These are phyloP conservation scores for Hemitrygon akajei DNA, from an alignment of 2,797 vertebrate species.

Conservation along the genomic window DNA sequence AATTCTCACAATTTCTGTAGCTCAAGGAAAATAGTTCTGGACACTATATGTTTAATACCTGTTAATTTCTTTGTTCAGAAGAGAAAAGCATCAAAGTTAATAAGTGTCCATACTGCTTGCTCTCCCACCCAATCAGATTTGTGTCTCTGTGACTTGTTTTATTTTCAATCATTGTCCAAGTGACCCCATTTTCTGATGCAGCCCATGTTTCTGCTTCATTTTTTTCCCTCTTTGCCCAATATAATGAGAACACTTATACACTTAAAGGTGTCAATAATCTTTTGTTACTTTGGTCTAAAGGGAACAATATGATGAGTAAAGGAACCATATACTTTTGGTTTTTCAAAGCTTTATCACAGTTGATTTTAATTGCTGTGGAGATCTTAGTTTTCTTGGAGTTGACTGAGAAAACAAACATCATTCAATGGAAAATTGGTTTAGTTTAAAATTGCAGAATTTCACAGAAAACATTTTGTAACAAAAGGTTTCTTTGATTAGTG, in stretches of 20 bases:
- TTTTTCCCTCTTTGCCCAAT: background rate
- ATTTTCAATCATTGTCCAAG: background rate
- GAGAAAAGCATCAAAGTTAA: background rate
- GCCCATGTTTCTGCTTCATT: background rate
- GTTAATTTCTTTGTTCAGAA: background rate
- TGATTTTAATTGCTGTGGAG: background rate
- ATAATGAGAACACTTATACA: background rate
- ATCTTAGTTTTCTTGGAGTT: background rate
- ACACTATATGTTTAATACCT: too few species aligned
- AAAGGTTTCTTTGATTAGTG: background rate
- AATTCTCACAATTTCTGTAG: background rate
- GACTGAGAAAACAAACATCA: background rate
- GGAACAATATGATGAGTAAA: background rate
- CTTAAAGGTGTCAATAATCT: background rate
- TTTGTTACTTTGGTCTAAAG: background rate
- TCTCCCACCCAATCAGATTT: background rate
- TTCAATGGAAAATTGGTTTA: background rate
- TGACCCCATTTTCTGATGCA: background rate
- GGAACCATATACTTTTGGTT: background rate
- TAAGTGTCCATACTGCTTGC: background rate
- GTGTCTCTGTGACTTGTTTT: background rate
- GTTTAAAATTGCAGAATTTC: background rate
- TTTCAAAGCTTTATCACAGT: background rate
- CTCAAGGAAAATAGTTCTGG: background rate
- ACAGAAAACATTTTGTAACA: background rate